A percentile compares a stretch with the other conserved stretches of the same genome.
Evolutionary conservation across 2,797 vertebrate genomes (phyloP).

Genomic region (Poecile montanus): DNA sequence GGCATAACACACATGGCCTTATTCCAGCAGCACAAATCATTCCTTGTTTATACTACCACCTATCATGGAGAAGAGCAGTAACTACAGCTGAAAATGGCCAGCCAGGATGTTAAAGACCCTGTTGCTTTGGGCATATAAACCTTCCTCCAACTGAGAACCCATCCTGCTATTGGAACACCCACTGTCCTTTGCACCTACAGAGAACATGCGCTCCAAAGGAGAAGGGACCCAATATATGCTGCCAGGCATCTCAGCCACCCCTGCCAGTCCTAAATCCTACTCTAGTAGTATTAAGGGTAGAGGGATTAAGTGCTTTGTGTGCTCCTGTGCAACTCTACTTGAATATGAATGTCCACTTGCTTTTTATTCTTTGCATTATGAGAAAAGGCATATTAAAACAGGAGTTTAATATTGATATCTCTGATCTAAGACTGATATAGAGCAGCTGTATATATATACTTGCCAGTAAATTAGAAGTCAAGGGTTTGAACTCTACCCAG

Average conservation of each 20-base stretch:
- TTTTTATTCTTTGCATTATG: slow-evolving; percentile 9
- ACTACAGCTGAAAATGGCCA: neutral
- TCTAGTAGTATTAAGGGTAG: neutral
- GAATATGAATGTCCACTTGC: neutral
- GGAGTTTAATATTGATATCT: slow-evolving; percentile 1
- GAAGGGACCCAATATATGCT: neutral
- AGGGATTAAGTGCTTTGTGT: neutral
- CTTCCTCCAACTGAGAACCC: neutral
- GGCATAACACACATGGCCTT: slow-evolving; percentile 43
- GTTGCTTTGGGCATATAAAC: slow-evolving; percentile 21
- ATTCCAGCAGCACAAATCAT: slow-evolving; percentile 59
- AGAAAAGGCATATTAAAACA: slow-evolving; percentile 23
- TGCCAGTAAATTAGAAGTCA: slow-evolving; percentile 35
- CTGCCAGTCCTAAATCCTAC: neutral
- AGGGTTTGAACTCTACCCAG: slow-evolving; percentile 1
- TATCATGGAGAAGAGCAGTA: neutral
- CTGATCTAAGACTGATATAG: neutral
- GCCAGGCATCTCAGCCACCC: neutral
- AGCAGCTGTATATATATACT: neutral
- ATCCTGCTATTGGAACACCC: neutral
- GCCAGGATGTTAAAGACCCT: neutral
- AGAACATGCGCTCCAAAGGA: neutral
- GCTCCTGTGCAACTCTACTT: neutral
- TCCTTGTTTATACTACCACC: slow-evolving; percentile 60
- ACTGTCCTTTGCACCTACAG: neutral